Percentiles rank a stretch among this genome's conserved stretches.
Evolutionary conservation across 2,113 vertebrate species (phyloP).

Genomic region (Caracal caracal): DNA sequence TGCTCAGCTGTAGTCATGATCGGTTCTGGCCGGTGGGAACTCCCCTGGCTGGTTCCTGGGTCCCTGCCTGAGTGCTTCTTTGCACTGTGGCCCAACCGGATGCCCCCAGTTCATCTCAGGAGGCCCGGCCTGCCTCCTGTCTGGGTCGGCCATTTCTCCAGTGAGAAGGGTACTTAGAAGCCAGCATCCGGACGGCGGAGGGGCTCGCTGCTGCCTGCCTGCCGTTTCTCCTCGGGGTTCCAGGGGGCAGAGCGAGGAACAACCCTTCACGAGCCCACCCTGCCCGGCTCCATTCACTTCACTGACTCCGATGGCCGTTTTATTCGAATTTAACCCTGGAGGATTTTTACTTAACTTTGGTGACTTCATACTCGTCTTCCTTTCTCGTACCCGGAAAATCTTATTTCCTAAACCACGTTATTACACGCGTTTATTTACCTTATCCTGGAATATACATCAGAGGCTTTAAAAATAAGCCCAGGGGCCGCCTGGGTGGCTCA

Average conservation of each 20-base stretch:
- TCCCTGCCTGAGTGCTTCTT: neutral
- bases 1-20: rapidly evolving
- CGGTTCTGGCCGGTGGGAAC: rapidly evolving
- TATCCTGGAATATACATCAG: neutral
- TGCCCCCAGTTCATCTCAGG: rapidly evolving
- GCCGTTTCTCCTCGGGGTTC: rapidly evolving
- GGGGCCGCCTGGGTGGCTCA: no score
- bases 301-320: neutral
- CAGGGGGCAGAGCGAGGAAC: rapidly evolving
- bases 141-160: rapidly evolving
- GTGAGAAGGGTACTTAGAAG: neutral
- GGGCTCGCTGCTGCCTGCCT: neutral
- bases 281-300: rapidly evolving
- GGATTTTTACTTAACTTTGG: neutral
- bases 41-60: neutral
- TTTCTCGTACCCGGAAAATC: neutral
- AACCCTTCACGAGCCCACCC: rapidly evolving
- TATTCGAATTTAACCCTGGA: rapidly evolving
- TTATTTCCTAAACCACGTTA: neutral
- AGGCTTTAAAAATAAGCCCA: neutral
- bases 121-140: rapidly evolving
- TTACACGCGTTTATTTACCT: neutral
- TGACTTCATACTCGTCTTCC: neutral
- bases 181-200: rapidly evolving
- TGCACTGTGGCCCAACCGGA: no score